Evolutionary conservation across 2,888 invertebrate genomes (phyloP).

Genomic region (Eupsilia transversa): DNA sequence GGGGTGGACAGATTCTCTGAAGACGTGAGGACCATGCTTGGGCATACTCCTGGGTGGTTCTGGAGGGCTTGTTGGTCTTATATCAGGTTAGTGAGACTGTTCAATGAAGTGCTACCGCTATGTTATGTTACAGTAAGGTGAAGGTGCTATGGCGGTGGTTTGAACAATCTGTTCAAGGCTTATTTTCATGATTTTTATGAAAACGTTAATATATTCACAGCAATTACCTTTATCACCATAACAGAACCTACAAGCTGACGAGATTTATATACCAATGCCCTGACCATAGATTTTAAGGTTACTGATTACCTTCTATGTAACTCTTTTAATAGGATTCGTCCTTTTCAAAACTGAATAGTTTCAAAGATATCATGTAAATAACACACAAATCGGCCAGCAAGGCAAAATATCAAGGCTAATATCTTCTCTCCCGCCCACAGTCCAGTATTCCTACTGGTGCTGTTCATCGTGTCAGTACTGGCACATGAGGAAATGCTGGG

Average conservation of each 20-base stretch:
- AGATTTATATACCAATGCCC: background rate
- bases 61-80: conserved; percentile 97
- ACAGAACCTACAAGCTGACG: background rate
- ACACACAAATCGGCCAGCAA: background rate
- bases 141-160: background rate
- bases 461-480: conserved; percentile 95
- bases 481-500: conserved; percentile 95
- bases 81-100: conserved; percentile 86
- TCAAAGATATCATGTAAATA: background rate
- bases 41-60: conserved; percentile 94
- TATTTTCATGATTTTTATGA: background rate
- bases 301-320: background rate
- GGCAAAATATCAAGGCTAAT: background rate
- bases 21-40: conserved; percentile 96
- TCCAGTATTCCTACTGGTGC: conserved; percentile 95
- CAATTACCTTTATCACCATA: background rate
- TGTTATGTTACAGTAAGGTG: background rate
- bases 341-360: background rate
- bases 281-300: background rate
- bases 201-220: background rate
- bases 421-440: conserved; percentile 79
- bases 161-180: background rate
- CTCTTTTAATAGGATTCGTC: background rate
- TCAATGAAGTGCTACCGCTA: background rate
- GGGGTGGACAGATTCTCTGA: conserved; percentile 95